Conservation (phyloP, 2,888 invertebrate species). For the Chymomyza caudatula region DNA sequence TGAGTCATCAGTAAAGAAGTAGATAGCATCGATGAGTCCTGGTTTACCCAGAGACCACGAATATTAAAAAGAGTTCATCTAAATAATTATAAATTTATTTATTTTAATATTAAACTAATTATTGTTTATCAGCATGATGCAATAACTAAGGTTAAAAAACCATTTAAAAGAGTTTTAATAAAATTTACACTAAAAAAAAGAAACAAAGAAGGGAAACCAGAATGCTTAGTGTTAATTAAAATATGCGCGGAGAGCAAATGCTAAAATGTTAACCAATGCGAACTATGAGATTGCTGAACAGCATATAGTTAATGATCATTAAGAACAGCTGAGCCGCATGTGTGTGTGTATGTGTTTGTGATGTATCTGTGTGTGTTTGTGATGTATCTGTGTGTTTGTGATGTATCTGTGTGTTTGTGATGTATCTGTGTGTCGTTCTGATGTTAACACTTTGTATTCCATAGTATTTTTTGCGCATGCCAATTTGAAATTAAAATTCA, state of each 20-base stretch:
- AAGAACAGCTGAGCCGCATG: slow-evolving; percentile 28
- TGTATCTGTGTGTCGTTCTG: slow-evolving; percentile 10
- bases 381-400: neutral
- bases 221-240: slow-evolving; percentile 23
- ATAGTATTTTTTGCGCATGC: slow-evolving; percentile 15
- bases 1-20: no score
- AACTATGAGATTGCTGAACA: neutral
- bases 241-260: slow-evolving; percentile 2
- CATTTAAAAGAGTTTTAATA: slow-evolving; percentile 3
- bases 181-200: slow-evolving; percentile 21
- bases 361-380: neutral
- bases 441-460: slow-evolving; percentile 11
- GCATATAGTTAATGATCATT: neutral
- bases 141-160: neutral
- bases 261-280: no score
- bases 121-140: neutral
- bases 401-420: neutral
- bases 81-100: no score
- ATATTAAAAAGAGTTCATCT: no score
- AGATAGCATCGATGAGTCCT: no score
- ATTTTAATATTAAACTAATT: neutral
- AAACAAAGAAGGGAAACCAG: slow-evolving; percentile 6
- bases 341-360: neutral
- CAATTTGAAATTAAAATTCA: slow-evolving; percentile 50
- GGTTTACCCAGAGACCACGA: no score